These are phyloP conservation scores for Taeniopygia guttata DNA, from an alignment of 2,797 vertebrate species.

Conservation along the genomic window DNA sequence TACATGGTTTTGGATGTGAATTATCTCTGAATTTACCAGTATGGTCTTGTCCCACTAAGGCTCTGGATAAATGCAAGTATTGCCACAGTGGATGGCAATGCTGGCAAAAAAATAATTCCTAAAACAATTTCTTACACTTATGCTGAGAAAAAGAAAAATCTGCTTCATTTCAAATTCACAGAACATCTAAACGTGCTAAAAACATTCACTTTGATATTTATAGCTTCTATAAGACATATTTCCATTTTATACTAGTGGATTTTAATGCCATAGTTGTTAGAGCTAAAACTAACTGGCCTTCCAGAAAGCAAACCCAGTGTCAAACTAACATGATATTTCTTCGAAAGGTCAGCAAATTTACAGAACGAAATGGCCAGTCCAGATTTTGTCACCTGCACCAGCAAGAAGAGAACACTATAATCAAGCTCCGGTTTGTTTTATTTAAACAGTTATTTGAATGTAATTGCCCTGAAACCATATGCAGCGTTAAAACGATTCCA, in stretches of 20 bases:
- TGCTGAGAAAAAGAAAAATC: background rate
- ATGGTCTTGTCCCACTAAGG: background rate
- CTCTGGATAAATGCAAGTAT: constrained; percentile 19
- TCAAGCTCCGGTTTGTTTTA: constrained; percentile 41
- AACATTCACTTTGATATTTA: constrained; percentile 15
- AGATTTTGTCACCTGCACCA: constrained; percentile 11
- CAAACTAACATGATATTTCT: constrained; percentile 18
- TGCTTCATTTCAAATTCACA: constrained; percentile 24
- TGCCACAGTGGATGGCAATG: background rate
- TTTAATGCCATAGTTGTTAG: background rate
- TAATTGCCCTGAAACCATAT: constrained; percentile 55
- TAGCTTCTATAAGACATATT: background rate
- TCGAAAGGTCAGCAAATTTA: constrained; percentile 15
- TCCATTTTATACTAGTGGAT: constrained; percentile 21
- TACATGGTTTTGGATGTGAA: background rate
- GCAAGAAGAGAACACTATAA: background rate
- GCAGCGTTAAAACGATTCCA: constrained; percentile 19
- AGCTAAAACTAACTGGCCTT: constrained; percentile 36
- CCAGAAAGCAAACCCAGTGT: background rate
- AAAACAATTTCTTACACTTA: constrained; percentile 12
- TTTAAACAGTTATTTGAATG: constrained; percentile 47
- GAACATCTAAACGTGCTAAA: constrained; percentile 1
- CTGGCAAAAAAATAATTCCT: constrained; percentile 27
- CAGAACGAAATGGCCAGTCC: background rate
- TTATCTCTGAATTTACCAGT: background rate